These are phyloP conservation scores for Semotilus atromaculatus DNA, from an alignment of 2,797 vertebrate genomes.

Conservation along the genomic window DNA sequence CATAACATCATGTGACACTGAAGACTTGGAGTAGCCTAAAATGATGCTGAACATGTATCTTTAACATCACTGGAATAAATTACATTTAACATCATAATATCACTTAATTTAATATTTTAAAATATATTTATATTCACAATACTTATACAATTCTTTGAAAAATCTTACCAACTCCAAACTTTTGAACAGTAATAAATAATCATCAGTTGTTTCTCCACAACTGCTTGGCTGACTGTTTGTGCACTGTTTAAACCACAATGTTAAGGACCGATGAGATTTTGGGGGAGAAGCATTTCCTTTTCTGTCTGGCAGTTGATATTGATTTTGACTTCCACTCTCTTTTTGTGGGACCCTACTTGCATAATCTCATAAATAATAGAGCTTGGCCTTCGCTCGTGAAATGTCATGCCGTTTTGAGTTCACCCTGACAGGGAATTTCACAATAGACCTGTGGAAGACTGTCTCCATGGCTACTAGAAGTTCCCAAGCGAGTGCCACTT, in stretches of 20 bases:
- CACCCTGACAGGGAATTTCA: constrained; percentile 24
- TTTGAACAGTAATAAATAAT: no score
- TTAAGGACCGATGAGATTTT: neutral
- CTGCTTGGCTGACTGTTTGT: neutral
- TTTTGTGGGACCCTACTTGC: neutral
- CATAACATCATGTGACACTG: no score
- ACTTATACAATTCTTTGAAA: no score
- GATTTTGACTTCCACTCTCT: constrained; percentile 3
- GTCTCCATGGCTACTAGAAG: constrained; percentile 36
- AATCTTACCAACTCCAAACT: no score
- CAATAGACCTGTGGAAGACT: constrained; percentile 17
- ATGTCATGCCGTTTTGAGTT: constrained; percentile 37
- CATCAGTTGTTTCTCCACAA: neutral
- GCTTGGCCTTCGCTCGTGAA: constrained; percentile 3
- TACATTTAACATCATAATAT: neutral
- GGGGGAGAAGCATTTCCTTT: neutral
- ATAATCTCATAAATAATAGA: constrained; percentile 37
- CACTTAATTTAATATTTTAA: neutral
- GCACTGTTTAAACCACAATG: neutral
- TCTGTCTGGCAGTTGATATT: neutral
- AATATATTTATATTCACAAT: neutral
- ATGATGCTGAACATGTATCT: neutral
- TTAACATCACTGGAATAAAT: neutral
- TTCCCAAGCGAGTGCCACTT: constrained; percentile 34
- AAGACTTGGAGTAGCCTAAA: no score